Evolutionary conservation across 2,888 invertebrate species (phyloP), one percentile per base, ranked within the genome.

Genomic region (Limnephilus lunatus): DNA sequence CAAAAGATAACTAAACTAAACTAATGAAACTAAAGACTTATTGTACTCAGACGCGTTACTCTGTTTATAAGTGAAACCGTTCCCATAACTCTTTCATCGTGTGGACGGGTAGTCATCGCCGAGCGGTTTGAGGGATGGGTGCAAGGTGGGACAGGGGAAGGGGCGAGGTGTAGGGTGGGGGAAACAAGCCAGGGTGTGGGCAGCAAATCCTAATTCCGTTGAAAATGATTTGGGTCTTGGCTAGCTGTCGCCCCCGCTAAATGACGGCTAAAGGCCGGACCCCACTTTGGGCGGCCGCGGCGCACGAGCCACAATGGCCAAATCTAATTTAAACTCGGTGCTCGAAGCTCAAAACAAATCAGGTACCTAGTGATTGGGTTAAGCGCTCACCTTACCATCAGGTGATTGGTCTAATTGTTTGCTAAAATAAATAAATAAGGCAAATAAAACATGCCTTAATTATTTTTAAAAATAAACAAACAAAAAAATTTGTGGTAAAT

Each of bases 211-310:
- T 93, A 93, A 93, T 93, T 92, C 92, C 81, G 91, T 92, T 93
- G 85, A 89, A 92, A 92, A 93, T 93, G 93, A 93, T 93, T 93
- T 92, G 93, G 93, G 93, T 93, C 92, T 48, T 83, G 81, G 92
- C 48, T 15, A 15, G 83, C 85, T 53, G 44, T 32, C 81, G 68
- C 80, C 89, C 32, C 80, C 68, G 81, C 68, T 82, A 81, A 89
- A 91, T 91, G 89, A 89, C 89, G 85, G 91, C 35, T 35, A 35
- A 35, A 35, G 35, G 35, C 39, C 87, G 53, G 91, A 32, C 53
- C 89, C 83, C 81, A 87, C 35, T 85, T 91, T 85, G 91, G 85
- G 89, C 82, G 44, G 80, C 89, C 90, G 90, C 90, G 91, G 90
- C 88, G 87, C 25, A 9, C 68, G 68, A 68, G 90, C 93, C 93